Evolutionary conservation across 2,888 invertebrate species (phyloP), one percentile per base, ranked within the genome.

Genomic region (Labia minor): DNA sequence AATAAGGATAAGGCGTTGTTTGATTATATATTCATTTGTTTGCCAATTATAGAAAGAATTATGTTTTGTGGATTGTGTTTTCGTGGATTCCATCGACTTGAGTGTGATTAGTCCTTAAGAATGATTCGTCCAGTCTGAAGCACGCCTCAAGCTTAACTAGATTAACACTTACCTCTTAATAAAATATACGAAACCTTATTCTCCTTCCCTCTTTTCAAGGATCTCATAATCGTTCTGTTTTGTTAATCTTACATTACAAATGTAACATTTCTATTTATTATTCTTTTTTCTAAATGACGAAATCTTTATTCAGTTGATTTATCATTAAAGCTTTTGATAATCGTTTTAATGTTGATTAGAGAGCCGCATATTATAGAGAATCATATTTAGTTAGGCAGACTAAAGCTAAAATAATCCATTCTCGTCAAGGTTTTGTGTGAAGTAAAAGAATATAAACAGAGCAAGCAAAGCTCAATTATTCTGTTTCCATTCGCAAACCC

Each of bases 401-500:
- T 4, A 49, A 49, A 49, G 49, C 49, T 14, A 14, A 49, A 14
- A 49, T 8, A 49, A 49, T 49, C 49, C 49, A 49, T 49, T 14
- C 49, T 49, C 49, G 49, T 49, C 49, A 49, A 49, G 49, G 49
- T 49, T 49, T 49, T 14, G 49, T 8, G 49, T 4, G 49, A 49
- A 49, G 49, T 49, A 49, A 49, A 49, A 49, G 49, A 49, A 49
- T 49, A 49, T 8, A 49, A 49, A 49, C 49, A 14, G 49, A 49
- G 49, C 6, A 49, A 14, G 14, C 3, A 49, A n/a, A n/a, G n/a
- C n/a, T 49, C 49, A 49, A 49, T 49, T 49, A 49, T 49, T 4
- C 49, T 49, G 49, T 49, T 49, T 49, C 49, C 49, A 49, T 49
- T 49, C 49, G 14, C 6, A 49, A 49, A 49, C 49, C 49, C 49